These are phyloP conservation scores for Melieria crassipennis DNA, from an alignment of 2,888 invertebrate species.

Conservation along the genomic window DNA sequence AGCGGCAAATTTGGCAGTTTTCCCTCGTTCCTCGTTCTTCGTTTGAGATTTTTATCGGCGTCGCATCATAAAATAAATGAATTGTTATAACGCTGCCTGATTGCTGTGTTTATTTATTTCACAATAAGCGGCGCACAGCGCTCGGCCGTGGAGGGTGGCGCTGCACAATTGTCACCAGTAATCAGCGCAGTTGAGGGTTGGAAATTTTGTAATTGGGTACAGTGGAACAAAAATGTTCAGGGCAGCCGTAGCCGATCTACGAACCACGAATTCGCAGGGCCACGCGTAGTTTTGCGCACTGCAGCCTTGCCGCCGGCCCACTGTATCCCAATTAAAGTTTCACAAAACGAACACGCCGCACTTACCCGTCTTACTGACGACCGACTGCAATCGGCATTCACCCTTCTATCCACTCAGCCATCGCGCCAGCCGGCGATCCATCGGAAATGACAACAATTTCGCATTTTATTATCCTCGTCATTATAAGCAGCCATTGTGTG, in stretches of 20 bases:
- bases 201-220: background rate
- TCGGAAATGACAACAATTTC: constrained; percentile 51
- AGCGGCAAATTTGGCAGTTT: background rate
- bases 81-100: constrained; percentile 62
- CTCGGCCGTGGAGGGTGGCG: background rate
- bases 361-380: constrained; percentile 3
- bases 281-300: background rate
- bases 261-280: background rate
- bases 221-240: constrained; percentile 6
- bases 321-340: constrained; percentile 17
- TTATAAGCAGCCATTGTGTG: constrained; percentile 56
- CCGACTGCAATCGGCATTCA: background rate
- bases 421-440: background rate
- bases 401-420: too few species aligned
- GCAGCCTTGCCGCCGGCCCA: background rate
- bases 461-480: constrained; percentile 62
- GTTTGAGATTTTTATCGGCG: constrained; percentile 44
- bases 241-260: background rate
- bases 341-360: constrained; percentile 13
- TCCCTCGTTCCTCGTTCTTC: background rate
- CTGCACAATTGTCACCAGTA: too few species aligned
- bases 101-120: constrained; percentile 52
- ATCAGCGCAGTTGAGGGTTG: too few species aligned
- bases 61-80: constrained; percentile 62
- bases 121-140: constrained; percentile 37